Base-by-base conservation (phyloP, 1,140 invertebrate species). In the Nomia melanderi region DNA sequence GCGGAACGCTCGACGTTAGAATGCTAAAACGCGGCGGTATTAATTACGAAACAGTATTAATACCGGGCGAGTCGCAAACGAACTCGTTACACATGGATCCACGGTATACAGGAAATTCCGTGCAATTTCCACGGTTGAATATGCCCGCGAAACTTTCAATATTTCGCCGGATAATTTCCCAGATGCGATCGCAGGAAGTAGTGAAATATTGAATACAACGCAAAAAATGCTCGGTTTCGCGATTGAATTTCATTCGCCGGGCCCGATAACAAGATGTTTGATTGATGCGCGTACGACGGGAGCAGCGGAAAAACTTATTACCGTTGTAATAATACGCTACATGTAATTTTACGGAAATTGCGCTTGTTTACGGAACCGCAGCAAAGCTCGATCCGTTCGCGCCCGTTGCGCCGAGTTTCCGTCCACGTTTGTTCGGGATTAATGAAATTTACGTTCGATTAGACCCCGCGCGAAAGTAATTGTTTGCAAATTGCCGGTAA, bases 371-470 rank as follows among this genome's bases (percentile, higher is more conserved):
- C 14, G 1, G n/a, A n/a, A 33, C 33, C 27, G 25, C 27, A 23
- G 36, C 11, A 17, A 36, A 31, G 3, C 12, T 33, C 7, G 7
- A 62, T 17, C 33, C 41, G 17, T 20, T 4, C 36, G 6, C 11
- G 2, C 6, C 6, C 20, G 31, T 36, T 59, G n/a, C 23, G 17
- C 20, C 25, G 7, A 41, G 20, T 29, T 70, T 17, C 27, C 53
- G 14, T 4, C 39, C 4, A 9, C 8, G 14, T 59, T 23, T 11
- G 20, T 25, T 3, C n/a, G 4, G 44, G 27, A 47, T 12, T 62
- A 71, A 71, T 33, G 44, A 27, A 31, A 33, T 62, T 72, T 62
- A 39, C 11, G 60, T 72, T 33, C 39, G 57, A 29, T 72, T 50
- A 27, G 23, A 33, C 14, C 12, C 23, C 4, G 56, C 29, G 27